Evolutionary conservation across 2,797 vertebrate species (phyloP), one percentile per base, ranked within the genome.

Genomic region (Alectoris magna): DNA sequence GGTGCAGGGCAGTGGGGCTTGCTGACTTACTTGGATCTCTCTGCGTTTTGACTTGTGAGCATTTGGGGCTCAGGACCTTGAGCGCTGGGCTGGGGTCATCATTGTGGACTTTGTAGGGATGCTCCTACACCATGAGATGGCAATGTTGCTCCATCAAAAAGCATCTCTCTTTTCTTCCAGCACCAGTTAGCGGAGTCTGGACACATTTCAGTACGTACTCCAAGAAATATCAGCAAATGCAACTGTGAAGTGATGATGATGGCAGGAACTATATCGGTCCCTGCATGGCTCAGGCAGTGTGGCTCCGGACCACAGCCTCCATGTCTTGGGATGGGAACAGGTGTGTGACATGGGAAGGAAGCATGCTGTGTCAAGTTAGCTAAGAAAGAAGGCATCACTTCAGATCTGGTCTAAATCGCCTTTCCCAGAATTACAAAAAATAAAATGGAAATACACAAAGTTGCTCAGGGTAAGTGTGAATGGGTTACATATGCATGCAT

Each of bases 111-210:
- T 10, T 75, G 92, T 63, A 89, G 68, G 55, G 75, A 10, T 29
- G 56, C 29, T 9, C 10, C 55, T 0, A n/a, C 39, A 2, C 94
- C 97, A 68, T 77, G 62, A 92, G 97, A 83, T 97, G 97, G 97
- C 97, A 92, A 84, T 94, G 88, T 93, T 64, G 95, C 74, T 91
- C 94, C 78, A 5, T 2, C 39, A 4, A 13, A 53, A 2, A 67
- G 43, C 72, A 51, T 36, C 48, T 29, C 21, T 3, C 22, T 16
- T 36, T 34, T 29, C 79, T n/a, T 34, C 82, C 51, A 39, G 71
- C 87, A 59, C 51, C 8, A 3, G 5, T 63, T 70, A 56, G 9
- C 9, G 7, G 67, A 22, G 38, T 38, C 83, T 23, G 80, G 60
- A 43, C 82, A 9, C 49, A 43, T 41, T 75, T 48, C 63, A 19